Conservation (phyloP, 2,888 invertebrate genomes). For the Eupithecia exiguata region DNA sequence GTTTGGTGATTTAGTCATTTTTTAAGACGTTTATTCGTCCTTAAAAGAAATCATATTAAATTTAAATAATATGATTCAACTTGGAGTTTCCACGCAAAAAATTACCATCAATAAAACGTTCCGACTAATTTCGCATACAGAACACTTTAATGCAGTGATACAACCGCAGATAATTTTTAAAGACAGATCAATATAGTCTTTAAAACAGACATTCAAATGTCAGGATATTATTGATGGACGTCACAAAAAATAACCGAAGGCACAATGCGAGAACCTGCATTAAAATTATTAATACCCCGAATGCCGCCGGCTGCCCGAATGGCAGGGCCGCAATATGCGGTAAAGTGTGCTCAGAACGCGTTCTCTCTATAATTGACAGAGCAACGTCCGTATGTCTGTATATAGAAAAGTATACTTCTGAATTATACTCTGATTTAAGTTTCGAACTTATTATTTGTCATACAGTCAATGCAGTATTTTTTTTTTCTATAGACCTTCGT, state of each 20-base stretch:
- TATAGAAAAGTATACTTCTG: not conserved
- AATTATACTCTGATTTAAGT: too few species aligned
- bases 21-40: not conserved
- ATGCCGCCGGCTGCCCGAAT: slow-evolving; percentile 49
- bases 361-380: not conserved
- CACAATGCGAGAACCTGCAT: slow-evolving; percentile 79
- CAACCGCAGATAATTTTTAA: slow-evolving; percentile 68
- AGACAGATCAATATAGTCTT: slow-evolving; percentile 69
- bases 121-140: slow-evolving; percentile 62
- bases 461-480: too few species aligned
- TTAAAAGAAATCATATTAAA: not conserved
- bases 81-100: slow-evolving; percentile 37
- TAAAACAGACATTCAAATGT: slow-evolving; percentile 78
- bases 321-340: slow-evolving; percentile 31
- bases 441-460: too few species aligned
- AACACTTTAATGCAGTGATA: slow-evolving; percentile 63
- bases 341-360: slow-evolving; percentile 63
- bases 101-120: slow-evolving; percentile 51
- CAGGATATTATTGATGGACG: slow-evolving; percentile 80
- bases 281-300: slow-evolving; percentile 79
- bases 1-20: not conserved
- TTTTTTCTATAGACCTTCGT: too few species aligned
- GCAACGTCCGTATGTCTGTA: not conserved
- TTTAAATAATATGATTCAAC: slow-evolving; percentile 11
- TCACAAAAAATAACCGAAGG: slow-evolving; percentile 71